phyloP scores from a whole-genome alignment of 2,113 vertebrate genomes.

The Labrus mixtus region DNA sequence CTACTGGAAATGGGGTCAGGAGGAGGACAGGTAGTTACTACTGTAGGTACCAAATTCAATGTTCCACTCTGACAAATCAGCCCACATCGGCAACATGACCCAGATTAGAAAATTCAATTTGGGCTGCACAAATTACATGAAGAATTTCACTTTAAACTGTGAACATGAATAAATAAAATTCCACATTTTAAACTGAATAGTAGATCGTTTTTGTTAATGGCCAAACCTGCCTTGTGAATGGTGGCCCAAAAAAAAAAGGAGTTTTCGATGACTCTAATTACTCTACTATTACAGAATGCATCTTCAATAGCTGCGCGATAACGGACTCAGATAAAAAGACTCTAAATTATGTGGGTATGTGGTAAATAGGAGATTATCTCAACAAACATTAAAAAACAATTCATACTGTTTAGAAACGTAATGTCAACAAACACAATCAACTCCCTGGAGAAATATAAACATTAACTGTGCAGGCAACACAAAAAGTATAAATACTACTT shows the following conservation, averaged over 20 bases:
- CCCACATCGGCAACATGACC: conserved; percentile 14
- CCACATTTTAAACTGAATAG: not conserved
- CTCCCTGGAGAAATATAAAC: conserved; percentile 2
- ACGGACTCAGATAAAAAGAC: not conserved
- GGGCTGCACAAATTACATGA: not conserved
- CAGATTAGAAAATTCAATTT: conserved; percentile 5
- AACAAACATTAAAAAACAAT: not conserved
- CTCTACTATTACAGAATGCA: too few relatives aligned
- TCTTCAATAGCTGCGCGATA: too few relatives aligned
- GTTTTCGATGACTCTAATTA: too few relatives aligned
- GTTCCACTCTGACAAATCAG: conserved; percentile 12
- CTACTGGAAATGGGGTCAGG: conserved; percentile 37
- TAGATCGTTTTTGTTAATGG: not conserved
- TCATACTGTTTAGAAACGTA: not conserved
- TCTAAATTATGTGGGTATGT: not conserved
- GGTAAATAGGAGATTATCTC: not conserved
- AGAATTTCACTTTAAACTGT: not conserved
- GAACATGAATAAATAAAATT: not conserved
- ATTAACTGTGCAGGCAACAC: not conserved
- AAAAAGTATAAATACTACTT: conserved; percentile 11
- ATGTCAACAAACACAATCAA: not conserved
- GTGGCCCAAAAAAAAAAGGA: not conserved
- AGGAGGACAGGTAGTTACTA: conserved; percentile 48
- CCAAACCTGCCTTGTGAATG: not conserved
- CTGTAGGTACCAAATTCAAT: conserved; percentile 26